Conservation (phyloP, 2,797 vertebrate genomes). For the Hemitrygon akajei region DNA sequence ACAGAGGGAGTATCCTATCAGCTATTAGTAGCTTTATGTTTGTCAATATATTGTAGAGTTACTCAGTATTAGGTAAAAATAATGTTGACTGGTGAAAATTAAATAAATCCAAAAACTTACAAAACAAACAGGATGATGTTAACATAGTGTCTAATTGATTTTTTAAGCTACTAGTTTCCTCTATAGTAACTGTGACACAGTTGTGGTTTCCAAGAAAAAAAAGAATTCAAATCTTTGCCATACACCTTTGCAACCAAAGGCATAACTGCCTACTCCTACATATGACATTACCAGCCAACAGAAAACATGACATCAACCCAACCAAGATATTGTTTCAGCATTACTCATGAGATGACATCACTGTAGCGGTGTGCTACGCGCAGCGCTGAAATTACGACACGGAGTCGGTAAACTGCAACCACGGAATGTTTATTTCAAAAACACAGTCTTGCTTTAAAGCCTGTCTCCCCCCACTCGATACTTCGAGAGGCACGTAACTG, state of each 20-base stretch:
- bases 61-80: not conserved
- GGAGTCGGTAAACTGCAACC: too few relatives aligned
- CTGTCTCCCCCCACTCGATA: too few relatives aligned
- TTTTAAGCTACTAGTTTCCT: not conserved
- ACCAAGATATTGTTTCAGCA: not conserved
- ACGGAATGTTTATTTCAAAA: too few relatives aligned
- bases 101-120: not conserved
- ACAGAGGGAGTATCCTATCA: not conserved
- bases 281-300: not conserved
- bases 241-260: not conserved
- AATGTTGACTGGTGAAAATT: not conserved
- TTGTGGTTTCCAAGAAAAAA: not conserved
- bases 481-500: too few relatives aligned
- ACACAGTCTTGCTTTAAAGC: too few relatives aligned
- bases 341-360: not conserved
- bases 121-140: not conserved
- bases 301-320: not conserved
- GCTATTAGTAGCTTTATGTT: not conserved
- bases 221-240: not conserved
- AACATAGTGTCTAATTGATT: not conserved
- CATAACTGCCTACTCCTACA: not conserved
- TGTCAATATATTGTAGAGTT: not conserved
- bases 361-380: too few relatives aligned
- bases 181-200: not conserved
- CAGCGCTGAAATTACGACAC: too few relatives aligned